Evolutionary conservation across 2,797 vertebrate genomes (phyloP), one percentile per base, ranked within the genome.

Genomic region (Onychomys torridus): DNA sequence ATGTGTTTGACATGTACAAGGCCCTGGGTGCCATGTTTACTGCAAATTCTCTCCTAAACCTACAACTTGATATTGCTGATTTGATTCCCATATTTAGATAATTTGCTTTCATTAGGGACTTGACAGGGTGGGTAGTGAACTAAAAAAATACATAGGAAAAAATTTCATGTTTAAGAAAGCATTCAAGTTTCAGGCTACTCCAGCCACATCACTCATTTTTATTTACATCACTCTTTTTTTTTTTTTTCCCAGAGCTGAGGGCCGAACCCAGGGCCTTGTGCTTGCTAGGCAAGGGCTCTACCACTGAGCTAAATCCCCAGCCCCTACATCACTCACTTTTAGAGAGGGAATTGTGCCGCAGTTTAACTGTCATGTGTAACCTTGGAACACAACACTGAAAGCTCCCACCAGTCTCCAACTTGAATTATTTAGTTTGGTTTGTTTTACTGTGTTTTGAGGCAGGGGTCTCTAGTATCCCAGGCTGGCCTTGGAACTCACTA

Each of bases 51-150:
- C 46, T 21, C 11, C 25, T 23, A 49, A 71, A 40, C 5, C 43
- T 11, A 32, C 1, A 14, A 63, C 55, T 73, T 93, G 32, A 40
- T 46, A 52, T 37, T 81, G 73, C 55, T 77, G 37, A 55, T 76
- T 82, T 95, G 90, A 61, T 94, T 91, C 78, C 61, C 37, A n/a
- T 88, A 57, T 71, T 93, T 82, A 46, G 40, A 79, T 13, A 76
- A 71, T 84, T 94, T 84, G 82, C 57, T 81, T 32, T 79, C 73
- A 77, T 37, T 10, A 13, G 11, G n/a, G n/a, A 25, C 12, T 85
- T 71, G 25, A 10, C 14, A 52, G 6, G 49, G 21, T 52, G 32
- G 76, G 21, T 37, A 17, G 21, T 93, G 61, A 83, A 71, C 43
- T 65, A 55, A 32, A 67, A 91, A 90, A 82, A n/a, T 57, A 81